Evolutionary conservation across 35 echinoderm and acorn worm species (phyloP), one percentile per base, ranked within the genome.

Genomic region (Ophioderma brevispina): DNA sequence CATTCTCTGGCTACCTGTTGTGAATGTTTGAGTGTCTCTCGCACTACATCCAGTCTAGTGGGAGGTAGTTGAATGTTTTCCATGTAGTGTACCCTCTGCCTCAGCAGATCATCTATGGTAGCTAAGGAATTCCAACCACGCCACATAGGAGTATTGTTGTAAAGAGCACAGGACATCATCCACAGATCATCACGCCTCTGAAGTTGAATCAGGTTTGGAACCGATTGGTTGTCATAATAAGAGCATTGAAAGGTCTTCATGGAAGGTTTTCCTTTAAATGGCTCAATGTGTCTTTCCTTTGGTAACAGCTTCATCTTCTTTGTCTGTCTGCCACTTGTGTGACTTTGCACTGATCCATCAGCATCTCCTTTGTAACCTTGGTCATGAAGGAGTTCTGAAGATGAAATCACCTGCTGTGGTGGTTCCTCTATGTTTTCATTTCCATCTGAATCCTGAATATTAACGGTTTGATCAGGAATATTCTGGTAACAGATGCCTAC

Each of bases 121-220:
- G 46, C 19, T 33, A 25, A 30, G 0, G 80, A 56, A 84, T 91
- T 91, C n/a, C 50, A 84, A 23, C 80, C 80, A 76, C 39, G 15
- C 89, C 89, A 82, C 89, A 91, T 82, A 34, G 80, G 79, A 5
- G 75, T 38, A 77, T 83, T 64, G 36, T 15, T 46, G n/a, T 76
- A 25, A 76, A 76, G 75, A 6, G 75, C 75, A 76, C 5, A 3
- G n/a, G 75, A 76, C 75, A 76, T 76, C 75, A 76, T 76, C 75
- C 75, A 76, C 3, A 76, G 75, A 76, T 76, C n/a, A 35, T 76
- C 75, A 76, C 75, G 75, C n/a, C 75, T 5, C 23, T 4, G 3
- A 5, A 76, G 3, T 25, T 76, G 75, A 76, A 76, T 5, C 75
- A 76, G 6, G 33, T 28, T 76, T 76, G n/a, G 3, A 25, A 25